Evolutionary conservation across 2,113 vertebrate species (phyloP).

Genomic region (Carassius auratus): DNA sequence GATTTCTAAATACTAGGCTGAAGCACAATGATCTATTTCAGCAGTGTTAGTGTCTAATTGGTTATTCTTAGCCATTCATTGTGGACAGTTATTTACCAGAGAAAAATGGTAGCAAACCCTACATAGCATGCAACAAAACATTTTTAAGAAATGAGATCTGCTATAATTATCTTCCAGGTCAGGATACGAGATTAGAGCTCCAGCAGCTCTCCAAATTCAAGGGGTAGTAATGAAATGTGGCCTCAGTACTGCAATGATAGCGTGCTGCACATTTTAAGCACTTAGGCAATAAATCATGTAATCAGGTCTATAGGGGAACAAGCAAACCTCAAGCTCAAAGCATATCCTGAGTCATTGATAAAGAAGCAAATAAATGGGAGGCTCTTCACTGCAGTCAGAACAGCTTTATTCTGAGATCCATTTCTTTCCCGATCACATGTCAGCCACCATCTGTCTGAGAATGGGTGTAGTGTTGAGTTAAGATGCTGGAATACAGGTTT

Average conservation of each 20-base stretch:
- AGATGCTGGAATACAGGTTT: conserved; percentile 18
- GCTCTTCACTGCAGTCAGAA: conserved; percentile 6
- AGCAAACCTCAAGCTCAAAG: conserved; percentile 3
- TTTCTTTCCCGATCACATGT: conserved; percentile 21
- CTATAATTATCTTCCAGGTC: conserved; percentile 45
- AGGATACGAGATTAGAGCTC: conserved; percentile 43
- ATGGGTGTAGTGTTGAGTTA: conserved; percentile 1
- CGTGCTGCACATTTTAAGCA: conserved; percentile 25
- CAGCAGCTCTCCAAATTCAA: conserved; percentile 40
- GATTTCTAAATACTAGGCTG: neutral
- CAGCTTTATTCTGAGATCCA: conserved; percentile 12
- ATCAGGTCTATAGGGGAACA: conserved; percentile 3
- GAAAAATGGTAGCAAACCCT: neutral
- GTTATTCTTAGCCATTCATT: neutral
- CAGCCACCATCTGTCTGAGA: conserved; percentile 32
- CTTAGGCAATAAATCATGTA: conserved; percentile 45
- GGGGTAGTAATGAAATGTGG: conserved; percentile 49
- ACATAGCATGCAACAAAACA: conserved; percentile 15
- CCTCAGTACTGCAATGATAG: conserved; percentile 42
- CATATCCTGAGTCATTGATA: neutral
- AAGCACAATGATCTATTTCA: conserved; percentile 4
- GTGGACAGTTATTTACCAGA: neutral
- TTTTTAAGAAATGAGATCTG: conserved; percentile 26
- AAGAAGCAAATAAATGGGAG: neutral
- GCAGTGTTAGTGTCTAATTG: neutral